Percentiles rank a stretch among this genome's conserved stretches.
Conservation (phyloP, 2,888 invertebrate species). For the Heliothis peltigera region DNA sequence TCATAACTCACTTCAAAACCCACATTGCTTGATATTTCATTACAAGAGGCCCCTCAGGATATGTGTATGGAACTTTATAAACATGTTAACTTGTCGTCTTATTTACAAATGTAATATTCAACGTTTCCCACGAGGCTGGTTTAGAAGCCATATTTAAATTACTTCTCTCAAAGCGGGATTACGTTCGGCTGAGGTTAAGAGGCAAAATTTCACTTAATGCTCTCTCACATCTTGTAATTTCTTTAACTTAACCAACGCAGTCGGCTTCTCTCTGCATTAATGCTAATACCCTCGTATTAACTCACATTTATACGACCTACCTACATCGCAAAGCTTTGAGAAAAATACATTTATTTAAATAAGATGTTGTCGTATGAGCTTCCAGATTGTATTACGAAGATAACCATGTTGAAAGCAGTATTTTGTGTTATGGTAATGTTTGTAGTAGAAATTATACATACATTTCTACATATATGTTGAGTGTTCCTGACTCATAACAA, state of each 20-base stretch:
- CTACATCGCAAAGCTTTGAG: conserved; percentile 26
- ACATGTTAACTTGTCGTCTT: conserved; percentile 66
- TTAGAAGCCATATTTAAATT: conserved; percentile 67
- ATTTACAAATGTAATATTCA: conserved; percentile 71
- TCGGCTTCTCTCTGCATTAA: conserved; percentile 46
- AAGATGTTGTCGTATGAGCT: conserved; percentile 5
- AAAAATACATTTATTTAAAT: conserved; percentile 33
- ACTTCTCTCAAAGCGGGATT: conserved; percentile 69
- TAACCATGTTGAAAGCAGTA: conserved; percentile 7
- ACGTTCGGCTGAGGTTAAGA: conserved; percentile 68
- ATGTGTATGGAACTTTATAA: conserved; percentile 56
- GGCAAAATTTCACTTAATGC: conserved; percentile 67
- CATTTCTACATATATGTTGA: neutral
- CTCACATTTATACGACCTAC: conserved; percentile 30
- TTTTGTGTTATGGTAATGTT: conserved; percentile 1
- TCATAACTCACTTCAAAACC: conserved; percentile 44
- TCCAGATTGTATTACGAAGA: conserved; percentile 17
- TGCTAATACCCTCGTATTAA: conserved; percentile 48
- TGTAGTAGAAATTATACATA: conserved; percentile 6
- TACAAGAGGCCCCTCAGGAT: conserved; percentile 45
- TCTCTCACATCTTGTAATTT: conserved; percentile 67
- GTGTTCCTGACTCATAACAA: too few relatives aligned
- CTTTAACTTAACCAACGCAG: conserved; percentile 63
- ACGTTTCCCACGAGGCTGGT: conserved; percentile 59
- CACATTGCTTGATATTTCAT: conserved; percentile 57